Percentiles rank a stretch among this genome's conserved stretches.
Evolutionary conservation across 2,888 invertebrate genomes (phyloP).

Genomic region (Erebia ligea): DNA sequence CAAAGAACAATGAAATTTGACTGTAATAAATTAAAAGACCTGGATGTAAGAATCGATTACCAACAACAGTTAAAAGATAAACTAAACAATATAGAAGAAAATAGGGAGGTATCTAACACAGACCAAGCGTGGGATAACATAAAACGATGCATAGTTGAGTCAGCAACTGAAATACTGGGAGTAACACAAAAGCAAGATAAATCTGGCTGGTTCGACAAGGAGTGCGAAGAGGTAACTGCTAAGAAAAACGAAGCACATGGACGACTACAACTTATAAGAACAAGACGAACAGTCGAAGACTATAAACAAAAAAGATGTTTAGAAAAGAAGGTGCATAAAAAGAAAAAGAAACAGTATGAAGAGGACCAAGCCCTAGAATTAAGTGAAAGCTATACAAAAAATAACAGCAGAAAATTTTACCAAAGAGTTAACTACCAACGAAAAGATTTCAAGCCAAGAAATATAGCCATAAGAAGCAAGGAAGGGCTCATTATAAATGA

Average conservation of each 20-base stretch:
- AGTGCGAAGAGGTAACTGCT: background rate
- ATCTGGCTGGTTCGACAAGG: background rate
- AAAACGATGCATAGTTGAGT: background rate
- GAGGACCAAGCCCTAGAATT: background rate
- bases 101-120: too few species aligned
- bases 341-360: background rate
- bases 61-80: background rate
- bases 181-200: background rate
- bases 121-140: background rate
- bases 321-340: too few species aligned
- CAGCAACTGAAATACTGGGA: background rate
- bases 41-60: background rate
- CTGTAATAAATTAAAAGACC: background rate
- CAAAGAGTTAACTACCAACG: background rate
- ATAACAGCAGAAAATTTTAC: background rate
- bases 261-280: too few species aligned
- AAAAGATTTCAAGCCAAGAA: background rate
- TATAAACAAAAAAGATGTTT: too few species aligned
- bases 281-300: too few species aligned
- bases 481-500: background rate
- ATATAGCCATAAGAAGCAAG: background rate
- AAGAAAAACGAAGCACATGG: background rate
- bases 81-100: too few species aligned
- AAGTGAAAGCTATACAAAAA: background rate
- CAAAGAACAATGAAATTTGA: background rate